phyloP scores from a whole-genome alignment of 2,113 vertebrate genomes.

The Panthera uncia region DNA sequence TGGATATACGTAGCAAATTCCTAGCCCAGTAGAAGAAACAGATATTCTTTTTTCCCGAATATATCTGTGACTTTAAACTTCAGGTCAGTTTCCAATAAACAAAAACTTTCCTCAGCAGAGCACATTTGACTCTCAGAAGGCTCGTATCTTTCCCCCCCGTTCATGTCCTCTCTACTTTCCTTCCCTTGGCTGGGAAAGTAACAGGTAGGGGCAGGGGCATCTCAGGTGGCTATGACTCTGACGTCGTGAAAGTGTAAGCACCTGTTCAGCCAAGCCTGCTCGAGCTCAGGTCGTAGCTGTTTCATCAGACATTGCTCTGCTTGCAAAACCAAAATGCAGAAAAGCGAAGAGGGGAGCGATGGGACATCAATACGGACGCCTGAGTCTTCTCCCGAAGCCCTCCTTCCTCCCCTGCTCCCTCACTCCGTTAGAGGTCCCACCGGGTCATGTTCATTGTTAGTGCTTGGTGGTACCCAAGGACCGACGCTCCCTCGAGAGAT shows the following conservation, averaged over 20 bases:
- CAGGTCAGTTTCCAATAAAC: not conserved
- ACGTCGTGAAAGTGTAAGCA: not conserved
- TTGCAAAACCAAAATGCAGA: not conserved
- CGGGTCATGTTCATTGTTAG: too few relatives aligned
- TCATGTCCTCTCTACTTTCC: not conserved
- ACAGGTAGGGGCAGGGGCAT: not conserved
- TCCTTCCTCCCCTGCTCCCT: not conserved
- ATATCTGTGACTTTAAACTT: not conserved
- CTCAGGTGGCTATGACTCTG: not conserved
- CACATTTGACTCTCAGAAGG: not conserved
- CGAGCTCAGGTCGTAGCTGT: not conserved
- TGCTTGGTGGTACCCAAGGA: not conserved
- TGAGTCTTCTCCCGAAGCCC: not conserved
- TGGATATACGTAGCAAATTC: not conserved
- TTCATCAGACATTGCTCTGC: not conserved
- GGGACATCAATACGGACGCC: rapidly evolving
- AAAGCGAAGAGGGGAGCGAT: not conserved
- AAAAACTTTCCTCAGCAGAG: not conserved
- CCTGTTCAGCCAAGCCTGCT: not conserved
- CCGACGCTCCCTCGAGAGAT: not conserved
- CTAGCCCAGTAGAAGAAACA: not conserved
- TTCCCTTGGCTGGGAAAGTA: not conserved
- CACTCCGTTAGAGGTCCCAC: too few relatives aligned
- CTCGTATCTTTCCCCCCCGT: not conserved
- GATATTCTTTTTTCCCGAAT: not conserved